phyloP scores from a whole-genome alignment of 2,113 vertebrate species.

The Oryzias melastigma region DNA sequence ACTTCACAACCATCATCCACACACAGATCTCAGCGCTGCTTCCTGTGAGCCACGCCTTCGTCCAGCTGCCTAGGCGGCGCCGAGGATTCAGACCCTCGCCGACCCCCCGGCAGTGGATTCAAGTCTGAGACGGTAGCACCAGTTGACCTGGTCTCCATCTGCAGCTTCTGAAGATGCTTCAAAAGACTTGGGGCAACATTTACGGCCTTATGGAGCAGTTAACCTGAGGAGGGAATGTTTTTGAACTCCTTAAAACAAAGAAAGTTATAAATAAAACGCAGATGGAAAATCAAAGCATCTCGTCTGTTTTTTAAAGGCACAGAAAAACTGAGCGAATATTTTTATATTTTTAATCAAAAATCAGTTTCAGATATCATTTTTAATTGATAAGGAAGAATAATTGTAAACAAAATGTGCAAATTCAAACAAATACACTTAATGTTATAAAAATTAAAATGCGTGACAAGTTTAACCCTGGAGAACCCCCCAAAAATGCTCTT shows the following conservation, averaged over 20 bases:
- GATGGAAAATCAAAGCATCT: slow-evolving; percentile 3
- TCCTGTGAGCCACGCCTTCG: not conserved
- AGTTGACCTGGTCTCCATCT: slow-evolving; percentile 51
- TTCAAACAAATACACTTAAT: not conserved
- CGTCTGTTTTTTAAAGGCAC: slow-evolving; percentile 2
- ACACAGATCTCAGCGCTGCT: slow-evolving; percentile 32
- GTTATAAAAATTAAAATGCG: not conserved
- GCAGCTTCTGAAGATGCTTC: slow-evolving; percentile 12
- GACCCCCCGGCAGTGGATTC: slow-evolving; percentile 14
- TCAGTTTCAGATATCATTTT: slow-evolving; percentile 40
- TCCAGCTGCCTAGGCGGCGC: slow-evolving; percentile 1
- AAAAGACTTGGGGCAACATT: slow-evolving; percentile 31
- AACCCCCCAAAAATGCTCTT: too few relatives aligned
- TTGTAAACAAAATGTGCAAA: slow-evolving; percentile 7
- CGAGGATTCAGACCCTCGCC: slow-evolving; percentile 3
- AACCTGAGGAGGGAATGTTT: slow-evolving; percentile 48
- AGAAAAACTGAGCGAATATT: slow-evolving; percentile 8
- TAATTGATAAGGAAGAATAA: slow-evolving; percentile 20
- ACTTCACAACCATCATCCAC: not conserved
- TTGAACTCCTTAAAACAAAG: slow-evolving; percentile 46
- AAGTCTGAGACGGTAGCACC: slow-evolving; percentile 16
- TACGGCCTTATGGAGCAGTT: slow-evolving; percentile 37
- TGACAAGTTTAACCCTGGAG: too few relatives aligned
- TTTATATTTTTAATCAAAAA: slow-evolving; percentile 46
- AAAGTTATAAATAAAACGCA: slow-evolving; percentile 61